Conservation (phyloP, 2,113 vertebrate species). For the Tichodroma muraria region DNA sequence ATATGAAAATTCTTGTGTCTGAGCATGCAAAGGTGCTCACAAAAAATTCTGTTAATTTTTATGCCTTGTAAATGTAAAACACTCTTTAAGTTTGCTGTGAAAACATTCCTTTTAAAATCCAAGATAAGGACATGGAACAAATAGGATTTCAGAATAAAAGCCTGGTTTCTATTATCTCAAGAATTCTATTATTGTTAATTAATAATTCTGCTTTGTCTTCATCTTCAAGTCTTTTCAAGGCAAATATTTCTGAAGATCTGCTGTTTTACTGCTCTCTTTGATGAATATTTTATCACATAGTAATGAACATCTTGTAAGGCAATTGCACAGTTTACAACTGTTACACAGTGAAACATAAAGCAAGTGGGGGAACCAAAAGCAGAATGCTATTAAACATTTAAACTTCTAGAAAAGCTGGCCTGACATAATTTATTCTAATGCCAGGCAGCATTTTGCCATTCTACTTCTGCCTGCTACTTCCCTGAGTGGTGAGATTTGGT, state of each 20-base stretch:
- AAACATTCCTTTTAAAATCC: conserved; percentile 24
- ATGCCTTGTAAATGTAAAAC: conserved; percentile 21
- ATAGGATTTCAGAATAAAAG: background rate
- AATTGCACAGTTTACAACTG: background rate
- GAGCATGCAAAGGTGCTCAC: background rate
- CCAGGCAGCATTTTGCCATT: background rate
- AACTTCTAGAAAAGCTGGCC: background rate
- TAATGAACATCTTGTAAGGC: conserved; percentile 41
- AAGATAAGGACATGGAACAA: background rate
- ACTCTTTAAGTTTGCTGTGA: background rate
- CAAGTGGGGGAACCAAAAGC: background rate
- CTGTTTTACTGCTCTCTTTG: conserved; percentile 36
- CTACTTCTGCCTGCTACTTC: background rate
- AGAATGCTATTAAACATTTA: background rate
- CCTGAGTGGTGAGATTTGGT: background rate
- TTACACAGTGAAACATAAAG: background rate
- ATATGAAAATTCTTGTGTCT: background rate
- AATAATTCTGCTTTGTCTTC: conserved; percentile 39
- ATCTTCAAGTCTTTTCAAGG: conserved; percentile 40
- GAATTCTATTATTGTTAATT: conserved; percentile 20
- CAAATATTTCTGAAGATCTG: conserved; percentile 29
- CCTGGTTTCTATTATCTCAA: background rate
- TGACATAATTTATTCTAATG: background rate
- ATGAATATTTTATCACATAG: conserved; percentile 65
- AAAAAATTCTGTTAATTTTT: conserved; percentile 29